Evolutionary conservation across 2,797 vertebrate species (phyloP).

Genomic region (Furcifer pardalis): DNA sequence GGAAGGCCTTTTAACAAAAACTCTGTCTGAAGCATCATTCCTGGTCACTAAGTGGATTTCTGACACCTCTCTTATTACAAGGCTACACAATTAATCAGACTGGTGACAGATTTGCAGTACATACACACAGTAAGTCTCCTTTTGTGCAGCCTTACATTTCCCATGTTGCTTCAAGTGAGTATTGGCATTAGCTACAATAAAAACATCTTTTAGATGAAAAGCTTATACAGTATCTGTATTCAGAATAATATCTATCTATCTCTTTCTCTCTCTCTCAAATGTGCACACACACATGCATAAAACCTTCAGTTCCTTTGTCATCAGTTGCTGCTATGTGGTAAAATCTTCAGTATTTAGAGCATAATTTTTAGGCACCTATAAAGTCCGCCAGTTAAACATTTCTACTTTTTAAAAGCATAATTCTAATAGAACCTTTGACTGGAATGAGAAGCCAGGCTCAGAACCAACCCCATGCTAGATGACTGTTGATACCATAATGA

Average conservation of each 20-base stretch:
- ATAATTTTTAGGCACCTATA: background rate
- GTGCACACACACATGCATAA: background rate
- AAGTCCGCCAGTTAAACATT: too few relatives aligned
- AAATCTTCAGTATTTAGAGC: background rate
- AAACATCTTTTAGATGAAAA: conserved; percentile 8
- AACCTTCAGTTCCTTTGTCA: background rate
- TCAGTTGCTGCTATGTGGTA: background rate
- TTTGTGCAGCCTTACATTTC: conserved; percentile 2
- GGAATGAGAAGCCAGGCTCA: too few relatives aligned
- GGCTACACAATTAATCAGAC: conserved; percentile 24
- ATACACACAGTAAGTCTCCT: conserved; percentile 9
- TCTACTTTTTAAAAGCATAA: too few relatives aligned
- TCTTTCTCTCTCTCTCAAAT: too few relatives aligned
- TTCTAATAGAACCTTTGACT: too few relatives aligned
- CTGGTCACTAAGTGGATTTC: conserved; percentile 25
- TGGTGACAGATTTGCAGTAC: conserved; percentile 16
- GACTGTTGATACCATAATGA: too few relatives aligned
- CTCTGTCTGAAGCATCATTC: conserved; percentile 29
- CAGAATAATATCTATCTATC: background rate
- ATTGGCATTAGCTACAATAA: conserved; percentile 8
- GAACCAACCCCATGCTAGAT: too few relatives aligned
- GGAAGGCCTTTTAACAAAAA: conserved; percentile 30
- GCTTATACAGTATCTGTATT: background rate
- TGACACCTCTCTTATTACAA: conserved; percentile 29
- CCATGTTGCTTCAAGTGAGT: conserved; percentile 19